Conservation (phyloP, 2,888 invertebrate species). For the Troilus luridus region DNA sequence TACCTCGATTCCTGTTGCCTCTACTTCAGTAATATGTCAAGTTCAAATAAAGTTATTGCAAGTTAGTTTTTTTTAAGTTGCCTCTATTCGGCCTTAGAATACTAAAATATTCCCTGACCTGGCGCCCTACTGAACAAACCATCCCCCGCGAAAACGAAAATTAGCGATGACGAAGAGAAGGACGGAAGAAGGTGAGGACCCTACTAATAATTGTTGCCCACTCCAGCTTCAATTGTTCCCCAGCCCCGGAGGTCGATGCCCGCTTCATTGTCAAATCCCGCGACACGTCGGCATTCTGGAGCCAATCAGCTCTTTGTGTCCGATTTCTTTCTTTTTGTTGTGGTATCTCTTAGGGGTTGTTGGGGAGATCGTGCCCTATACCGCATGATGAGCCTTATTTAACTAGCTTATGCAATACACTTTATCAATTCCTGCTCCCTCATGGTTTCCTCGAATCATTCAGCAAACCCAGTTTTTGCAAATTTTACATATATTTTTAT, state of each 20-base stretch:
- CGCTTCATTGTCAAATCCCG: slow-evolving; percentile 49
- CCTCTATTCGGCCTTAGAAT: neutral
- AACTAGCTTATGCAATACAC: neutral
- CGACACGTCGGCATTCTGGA: slow-evolving; percentile 46
- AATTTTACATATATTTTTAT: too few species aligned
- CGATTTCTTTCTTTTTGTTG: slow-evolving; percentile 11
- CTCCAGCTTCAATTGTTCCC: slow-evolving; percentile 27
- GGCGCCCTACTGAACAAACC: neutral
- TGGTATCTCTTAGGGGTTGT: neutral
- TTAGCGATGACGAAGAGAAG: slow-evolving; percentile 1
- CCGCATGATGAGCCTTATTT: neutral
- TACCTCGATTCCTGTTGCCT: too few species aligned
- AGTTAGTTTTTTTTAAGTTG: neutral
- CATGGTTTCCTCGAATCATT: too few species aligned
- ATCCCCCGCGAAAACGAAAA: neutral
- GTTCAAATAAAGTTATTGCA: neutral
- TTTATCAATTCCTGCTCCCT: neutral
- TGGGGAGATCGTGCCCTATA: neutral
- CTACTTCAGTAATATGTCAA: too few species aligned
- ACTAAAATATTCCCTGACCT: neutral
- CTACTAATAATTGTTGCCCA: slow-evolving; percentile 18
- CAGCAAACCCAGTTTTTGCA: too few species aligned
- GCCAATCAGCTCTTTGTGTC: slow-evolving; percentile 17
- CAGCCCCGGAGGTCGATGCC: neutral
- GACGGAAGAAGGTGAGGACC: neutral